Evolutionary conservation across 2,797 vertebrate genomes (phyloP), one percentile per base, ranked within the genome.

Genomic region (Dipus sagitta): DNA sequence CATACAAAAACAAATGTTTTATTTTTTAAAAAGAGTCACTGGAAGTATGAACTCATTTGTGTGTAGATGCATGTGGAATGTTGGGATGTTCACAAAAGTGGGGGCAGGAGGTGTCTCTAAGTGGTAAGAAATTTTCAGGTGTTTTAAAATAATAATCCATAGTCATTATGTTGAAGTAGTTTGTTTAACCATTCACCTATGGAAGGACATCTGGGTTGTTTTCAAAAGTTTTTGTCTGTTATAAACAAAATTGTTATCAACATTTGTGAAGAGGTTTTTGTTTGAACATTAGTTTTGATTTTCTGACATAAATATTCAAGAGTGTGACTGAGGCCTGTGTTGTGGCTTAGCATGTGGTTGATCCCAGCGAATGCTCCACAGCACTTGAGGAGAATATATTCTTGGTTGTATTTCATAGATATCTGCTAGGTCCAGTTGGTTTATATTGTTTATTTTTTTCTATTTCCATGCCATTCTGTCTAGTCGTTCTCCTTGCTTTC

Each of bases 111-210:
- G 28, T 64, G 11, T 68, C 34, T 90, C 76, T 76, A 47, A 60
- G 28, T 71, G 47, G 62, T 72, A 23, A 91, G 76, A 70, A 58
- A 68, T 62, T 83, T 93, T 20, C 34, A 89, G 65, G 21, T 32
- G 15, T 28, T 88, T 83, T 81, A 76, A 24, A 52, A 52, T 71
- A 87, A 62, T 70, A 79, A 47, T n/a, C 32, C 12, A 15, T 17
- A 75, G 74, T 88, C 60, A 85, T 80, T 32, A 77, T 28, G 23
- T 76, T 47, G 83, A 91, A 90, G 32, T 13, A 32, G 34, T 88
- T 65, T 84, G 20, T 30, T 58, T 86, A 78, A 26, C 34, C 28
- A 38, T 60, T 85, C 26, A 30, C 23, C 71, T 13, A 11, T 58
- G 65, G 30, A 81, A 83, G 30, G 32, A 30, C 68, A 26, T 77